A percentile compares a stretch with the other conserved stretches of the same genome.
Conservation (phyloP, 2,888 invertebrate genomes). For the Dryocosmus kuriphilus region DNA sequence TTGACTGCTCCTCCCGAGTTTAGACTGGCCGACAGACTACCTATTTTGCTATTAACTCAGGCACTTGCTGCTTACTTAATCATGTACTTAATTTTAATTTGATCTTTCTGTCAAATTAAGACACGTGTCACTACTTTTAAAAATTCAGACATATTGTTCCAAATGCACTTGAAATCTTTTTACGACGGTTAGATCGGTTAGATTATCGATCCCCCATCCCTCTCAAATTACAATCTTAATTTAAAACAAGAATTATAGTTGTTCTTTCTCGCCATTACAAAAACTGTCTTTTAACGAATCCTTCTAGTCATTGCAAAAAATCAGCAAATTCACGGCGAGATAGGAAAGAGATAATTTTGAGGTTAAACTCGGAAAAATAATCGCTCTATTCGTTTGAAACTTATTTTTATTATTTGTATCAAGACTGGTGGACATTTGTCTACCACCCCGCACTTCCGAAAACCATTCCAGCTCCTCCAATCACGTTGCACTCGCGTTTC, state of each 20-base stretch:
- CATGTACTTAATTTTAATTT: not conserved
- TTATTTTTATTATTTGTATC: not conserved
- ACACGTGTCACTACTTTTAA: not conserved
- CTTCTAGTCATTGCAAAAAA: not conserved
- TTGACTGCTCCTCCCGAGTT: no score
- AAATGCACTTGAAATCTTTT: slow-evolving; percentile 41
- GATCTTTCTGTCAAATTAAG: not conserved
- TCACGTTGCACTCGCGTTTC: no score
- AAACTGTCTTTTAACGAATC: not conserved
- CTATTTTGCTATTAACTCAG: no score
- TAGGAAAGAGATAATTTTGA: not conserved
- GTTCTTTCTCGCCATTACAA: no score
- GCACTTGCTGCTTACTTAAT: not conserved
- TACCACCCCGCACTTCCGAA: no score
- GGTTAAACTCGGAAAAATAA: not conserved
- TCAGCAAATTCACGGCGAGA: not conserved
- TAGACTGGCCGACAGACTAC: no score
- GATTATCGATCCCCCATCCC: not conserved
- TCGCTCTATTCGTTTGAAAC: not conserved
- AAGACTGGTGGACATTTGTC: no score
- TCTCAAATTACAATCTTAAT: not conserved
- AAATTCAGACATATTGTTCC: not conserved
- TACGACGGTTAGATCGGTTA: not conserved
- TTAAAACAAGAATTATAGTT: not conserved
- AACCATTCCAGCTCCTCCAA: no score